Evolutionary conservation across 2,113 vertebrate species (phyloP), one percentile per base, ranked within the genome.

Genomic region (Procavia capensis): DNA sequence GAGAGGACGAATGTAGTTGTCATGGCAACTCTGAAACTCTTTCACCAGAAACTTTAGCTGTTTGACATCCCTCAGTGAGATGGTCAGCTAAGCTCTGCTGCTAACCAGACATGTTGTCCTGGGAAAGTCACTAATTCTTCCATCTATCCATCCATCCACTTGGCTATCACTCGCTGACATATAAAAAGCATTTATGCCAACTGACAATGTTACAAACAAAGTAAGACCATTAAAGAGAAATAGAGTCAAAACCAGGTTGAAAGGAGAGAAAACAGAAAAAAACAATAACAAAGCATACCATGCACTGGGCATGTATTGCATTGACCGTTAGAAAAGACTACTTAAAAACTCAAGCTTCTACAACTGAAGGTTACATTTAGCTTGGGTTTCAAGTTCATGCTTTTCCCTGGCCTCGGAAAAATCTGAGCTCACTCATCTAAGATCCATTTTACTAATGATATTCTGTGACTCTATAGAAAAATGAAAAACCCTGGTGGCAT

Each of bases 11-110:
- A 63, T 54, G n/a, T 22, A 17, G 74, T 91, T 95, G 90, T 68
- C 90, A 95, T 59, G 31, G 61, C 84, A 97, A 95, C 83, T 7
- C 43, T 29, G 50, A 88, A 95, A 82, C 34, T 79, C 79, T 63
- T 61, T 72, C 27, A 85, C 39, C 63, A 66, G 84, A 83, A 75
- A 50, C 88, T 91, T 93, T 54, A 81, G 92, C 36, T 54, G 64
- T 72, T 54, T 76, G 72, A 64, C 54, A 61, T 54, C 72, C 70
- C 6, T 74, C 31, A 74, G 72, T 0, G 24, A 91, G 41, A 39
- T 76, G 36, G 72, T 72, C 86, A 81, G 82, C 31, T 81, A 76
- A 70, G 90, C 57, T 95, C 87, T 95, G 54, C 72, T 72, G 81
- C 25, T 72, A 45, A 91, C 79, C 79, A 87, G 61, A 47, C 13